Conservation (phyloP, 2,888 invertebrate species). For the Drosophila parthenogenetica region DNA sequence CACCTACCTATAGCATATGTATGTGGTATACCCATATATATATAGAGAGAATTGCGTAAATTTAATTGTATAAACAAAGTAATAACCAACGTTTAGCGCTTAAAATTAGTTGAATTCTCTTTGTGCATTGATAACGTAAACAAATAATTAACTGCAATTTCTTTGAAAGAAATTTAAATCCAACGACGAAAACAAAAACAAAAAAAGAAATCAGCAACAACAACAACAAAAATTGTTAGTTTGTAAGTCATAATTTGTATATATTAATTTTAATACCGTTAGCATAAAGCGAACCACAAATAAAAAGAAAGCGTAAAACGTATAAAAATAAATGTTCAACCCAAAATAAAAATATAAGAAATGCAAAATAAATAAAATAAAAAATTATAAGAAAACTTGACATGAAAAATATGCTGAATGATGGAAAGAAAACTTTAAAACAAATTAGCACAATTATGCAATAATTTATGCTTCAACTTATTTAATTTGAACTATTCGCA, state of each 20-base stretch:
- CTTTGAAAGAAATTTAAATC: slow-evolving; percentile 55
- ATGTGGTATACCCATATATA: slow-evolving; percentile 32
- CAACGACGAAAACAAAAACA: slow-evolving; percentile 14
- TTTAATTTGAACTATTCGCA: slow-evolving; percentile 54
- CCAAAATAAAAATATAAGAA: slow-evolving; percentile 14
- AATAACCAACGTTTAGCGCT: slow-evolving; percentile 75
- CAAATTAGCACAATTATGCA: slow-evolving; percentile 74
- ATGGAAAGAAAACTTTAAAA: slow-evolving; percentile 32
- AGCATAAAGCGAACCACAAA: slow-evolving; percentile 68
- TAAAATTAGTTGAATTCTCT: slow-evolving; percentile 74
- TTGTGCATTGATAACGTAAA: slow-evolving; percentile 49
- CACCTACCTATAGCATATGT: slow-evolving; percentile 36
- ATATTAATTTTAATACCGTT: slow-evolving; percentile 72
- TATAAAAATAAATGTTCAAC: slow-evolving; percentile 52
- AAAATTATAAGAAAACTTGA: slow-evolving; percentile 1
- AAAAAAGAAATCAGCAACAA: slow-evolving; percentile 17
- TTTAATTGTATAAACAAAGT: slow-evolving; percentile 46
- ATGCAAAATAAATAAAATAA: neutral
- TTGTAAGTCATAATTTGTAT: slow-evolving; percentile 65
- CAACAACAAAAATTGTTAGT: slow-evolving; percentile 52
- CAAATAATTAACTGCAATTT: slow-evolving; percentile 30
- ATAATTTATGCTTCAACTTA: slow-evolving; percentile 72
- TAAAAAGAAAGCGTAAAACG: slow-evolving; percentile 61
- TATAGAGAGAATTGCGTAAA: slow-evolving; percentile 51
- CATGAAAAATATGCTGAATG: neutral